Conservation (phyloP, 2,888 invertebrate species). For the Nymphalis c-album region DNA sequence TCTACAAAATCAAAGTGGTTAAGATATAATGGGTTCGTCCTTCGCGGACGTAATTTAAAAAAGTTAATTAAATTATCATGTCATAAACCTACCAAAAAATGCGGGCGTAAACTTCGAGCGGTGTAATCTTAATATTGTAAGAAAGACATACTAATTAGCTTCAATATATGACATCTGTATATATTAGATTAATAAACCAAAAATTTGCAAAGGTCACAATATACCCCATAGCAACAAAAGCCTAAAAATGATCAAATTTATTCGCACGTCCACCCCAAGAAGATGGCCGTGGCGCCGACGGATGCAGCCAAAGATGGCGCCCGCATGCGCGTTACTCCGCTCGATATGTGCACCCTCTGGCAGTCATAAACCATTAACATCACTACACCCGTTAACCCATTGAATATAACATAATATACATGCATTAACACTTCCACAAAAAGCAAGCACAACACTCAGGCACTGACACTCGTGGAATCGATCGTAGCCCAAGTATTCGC, state of each 20-base stretch:
- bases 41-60: too few relatives aligned
- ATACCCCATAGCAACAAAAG: conserved; percentile 1
- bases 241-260: conserved; percentile 34
- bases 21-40: too few relatives aligned
- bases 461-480: conserved; percentile 11
- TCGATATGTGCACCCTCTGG: conserved; percentile 76
- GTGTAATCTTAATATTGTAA: too few relatives aligned
- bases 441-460: conserved; percentile 15
- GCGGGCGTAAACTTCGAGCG: too few relatives aligned
- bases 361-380: conserved; percentile 54
- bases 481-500: conserved; percentile 9
- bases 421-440: conserved; percentile 33
- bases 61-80: too few relatives aligned
- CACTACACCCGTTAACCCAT: conserved; percentile 40
- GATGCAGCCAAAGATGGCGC: conserved; percentile 71
- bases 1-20: too few relatives aligned
- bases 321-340: conserved; percentile 74
- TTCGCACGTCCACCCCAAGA: conserved; percentile 57
- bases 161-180: too few relatives aligned
- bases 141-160: too few relatives aligned
- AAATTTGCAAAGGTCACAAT: neutral
- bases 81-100: too few relatives aligned
- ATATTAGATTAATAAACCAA: too few relatives aligned
- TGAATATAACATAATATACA: conserved; percentile 22
- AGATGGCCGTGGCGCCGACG: conserved; percentile 62